Evolutionary conservation across 2,113 vertebrate genomes (phyloP).

Genomic region (Callospermophilus lateralis): DNA sequence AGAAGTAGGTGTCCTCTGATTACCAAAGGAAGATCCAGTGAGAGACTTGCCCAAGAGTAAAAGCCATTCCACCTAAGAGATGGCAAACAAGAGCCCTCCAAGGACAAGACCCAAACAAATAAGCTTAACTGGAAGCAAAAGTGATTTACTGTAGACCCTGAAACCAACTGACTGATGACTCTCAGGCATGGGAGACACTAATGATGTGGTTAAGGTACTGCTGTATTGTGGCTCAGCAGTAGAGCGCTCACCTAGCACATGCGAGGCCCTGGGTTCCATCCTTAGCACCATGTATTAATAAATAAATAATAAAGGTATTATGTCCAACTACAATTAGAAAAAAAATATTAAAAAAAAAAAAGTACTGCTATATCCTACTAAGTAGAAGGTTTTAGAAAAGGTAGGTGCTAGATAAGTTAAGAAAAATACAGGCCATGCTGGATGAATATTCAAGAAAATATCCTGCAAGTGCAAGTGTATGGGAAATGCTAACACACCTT

Average conservation of each 20-base stretch:
- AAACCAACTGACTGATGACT: slow-evolving; percentile 1
- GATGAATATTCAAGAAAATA: neutral
- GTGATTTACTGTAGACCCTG: neutral
- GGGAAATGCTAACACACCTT: slow-evolving; percentile 1
- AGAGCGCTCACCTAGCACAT: too few relatives aligned
- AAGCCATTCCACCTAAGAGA: neutral
- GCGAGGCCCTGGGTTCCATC: too few relatives aligned
- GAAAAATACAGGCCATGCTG: neutral
- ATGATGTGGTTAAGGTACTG: neutral
- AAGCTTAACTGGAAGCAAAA: slow-evolving; percentile 16
- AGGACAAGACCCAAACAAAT: neutral
- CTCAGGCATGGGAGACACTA: neutral
- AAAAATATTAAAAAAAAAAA: neutral
- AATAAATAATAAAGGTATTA: too few relatives aligned
- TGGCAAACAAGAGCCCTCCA: neutral
- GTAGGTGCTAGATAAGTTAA: neutral
- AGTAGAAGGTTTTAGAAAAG: neutral
- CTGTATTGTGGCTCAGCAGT: too few relatives aligned
- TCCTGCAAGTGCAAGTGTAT: neutral
- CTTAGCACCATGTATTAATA: too few relatives aligned
- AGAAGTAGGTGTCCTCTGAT: neutral
- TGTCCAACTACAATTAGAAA: too few relatives aligned
- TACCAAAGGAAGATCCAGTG: neutral
- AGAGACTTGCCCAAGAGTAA: neutral
- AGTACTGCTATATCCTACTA: neutral